These are phyloP conservation scores for Disparrhopalites patrizii DNA, from an alignment of 2,888 invertebrate species.

Conservation along the genomic window DNA sequence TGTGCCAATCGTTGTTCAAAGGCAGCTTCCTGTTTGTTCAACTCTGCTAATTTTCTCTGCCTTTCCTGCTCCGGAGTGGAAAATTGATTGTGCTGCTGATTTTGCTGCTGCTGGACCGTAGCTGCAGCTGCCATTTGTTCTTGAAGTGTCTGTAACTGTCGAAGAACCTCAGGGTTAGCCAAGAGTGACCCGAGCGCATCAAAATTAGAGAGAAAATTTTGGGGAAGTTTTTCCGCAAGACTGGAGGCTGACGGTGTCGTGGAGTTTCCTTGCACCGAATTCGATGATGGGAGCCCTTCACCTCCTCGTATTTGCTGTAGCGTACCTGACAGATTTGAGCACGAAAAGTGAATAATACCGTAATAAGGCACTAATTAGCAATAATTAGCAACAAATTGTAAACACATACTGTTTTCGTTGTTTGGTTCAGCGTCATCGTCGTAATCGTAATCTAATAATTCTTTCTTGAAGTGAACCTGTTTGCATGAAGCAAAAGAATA, in stretches of 20 bases:
- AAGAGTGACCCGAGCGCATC: constrained; percentile 59
- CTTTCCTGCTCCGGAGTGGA: constrained; percentile 57
- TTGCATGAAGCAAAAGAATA: not conserved
- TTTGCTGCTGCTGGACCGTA: constrained; percentile 57
- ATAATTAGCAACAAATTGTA: too few relatives aligned
- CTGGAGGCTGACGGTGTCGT: constrained; percentile 51
- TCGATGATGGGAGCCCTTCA: too few relatives aligned
- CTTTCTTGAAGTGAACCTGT: constrained; percentile 61
- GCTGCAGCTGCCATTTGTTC: constrained; percentile 47
- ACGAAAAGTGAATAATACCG: too few relatives aligned
- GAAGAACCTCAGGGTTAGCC: constrained; percentile 80
- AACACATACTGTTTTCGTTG: constrained; percentile 44
- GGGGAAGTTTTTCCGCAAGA: constrained; percentile 12
- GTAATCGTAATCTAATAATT: constrained; percentile 84
- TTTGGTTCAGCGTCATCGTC: constrained; percentile 85
- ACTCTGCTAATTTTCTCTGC: constrained; percentile 63
- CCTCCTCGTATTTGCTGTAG: too few relatives aligned
- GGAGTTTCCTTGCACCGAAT: constrained; percentile 33
- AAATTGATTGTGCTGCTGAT: constrained; percentile 58
- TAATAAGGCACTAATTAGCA: too few relatives aligned
- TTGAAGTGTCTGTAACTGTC: constrained; percentile 80
- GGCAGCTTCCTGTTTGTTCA: constrained; percentile 70
- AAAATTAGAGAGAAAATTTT: constrained; percentile 31
- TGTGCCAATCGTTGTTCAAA: constrained; percentile 71
- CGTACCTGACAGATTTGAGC: too few relatives aligned